Base-by-base conservation (phyloP, 2,888 invertebrate genomes). In the Allolobophora icterica region DNA sequence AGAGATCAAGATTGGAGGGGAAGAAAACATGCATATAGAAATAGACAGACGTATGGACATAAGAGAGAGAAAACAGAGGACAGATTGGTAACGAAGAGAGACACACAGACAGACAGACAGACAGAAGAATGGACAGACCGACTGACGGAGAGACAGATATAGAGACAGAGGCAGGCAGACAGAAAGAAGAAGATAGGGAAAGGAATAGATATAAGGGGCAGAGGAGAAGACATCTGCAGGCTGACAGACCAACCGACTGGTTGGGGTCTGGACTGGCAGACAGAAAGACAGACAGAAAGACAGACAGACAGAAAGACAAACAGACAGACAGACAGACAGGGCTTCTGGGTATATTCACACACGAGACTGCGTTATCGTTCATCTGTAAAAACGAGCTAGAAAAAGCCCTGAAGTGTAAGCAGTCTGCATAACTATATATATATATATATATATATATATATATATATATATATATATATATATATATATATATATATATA, bases 401-500 rank as follows among this genome's bases (percentile, higher is more conserved):
- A 34, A 35, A 34, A 24, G 87, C 38, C 87, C 38, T 33, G 35
- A 35, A 35, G 35, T 35, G 35, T 34, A 87, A 21, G 35, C 35
- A 38, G 21, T 0, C 87, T 21, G 21, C 35, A 87, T 87, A 15
- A 13, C 34, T 87, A 0, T 35, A 87, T 84, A 30, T 84, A 84
- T 15, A 34, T 84, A 11, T n/a, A 84, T n/a, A 30, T 84, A 84
- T 84, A 84, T 84, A 84, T 84, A 84, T 84, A 84, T 84, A 71
- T 84, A 84, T 84, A 84, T 84, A 84, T 84, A 84, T 84, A 84
- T 84, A 84, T 84, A 84, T 84, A 84, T 35, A 84, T 33, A 84
- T 84, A 21, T 38, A 84, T 84, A 35, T 30, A 33, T 33, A 30
- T 33, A 42, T 42, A 17, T 42, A 42, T 42, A 42, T 42, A 42